Conservation (phyloP, 2,113 vertebrate genomes). For the Poeciliopsis retropinna region DNA sequence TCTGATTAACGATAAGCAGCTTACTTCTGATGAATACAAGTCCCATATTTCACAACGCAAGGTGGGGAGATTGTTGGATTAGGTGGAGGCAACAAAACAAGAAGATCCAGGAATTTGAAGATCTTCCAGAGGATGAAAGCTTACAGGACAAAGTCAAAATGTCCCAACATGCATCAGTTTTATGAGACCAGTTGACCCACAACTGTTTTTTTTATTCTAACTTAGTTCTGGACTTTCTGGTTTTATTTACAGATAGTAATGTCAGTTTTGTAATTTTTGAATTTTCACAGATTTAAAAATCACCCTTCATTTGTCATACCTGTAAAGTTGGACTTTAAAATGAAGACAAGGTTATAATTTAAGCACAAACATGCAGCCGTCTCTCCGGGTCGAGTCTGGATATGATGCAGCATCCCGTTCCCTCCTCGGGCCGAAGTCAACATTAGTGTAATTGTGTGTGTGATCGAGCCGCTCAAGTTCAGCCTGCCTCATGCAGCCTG, state of each 20-base stretch:
- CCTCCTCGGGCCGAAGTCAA: conserved; percentile 14
- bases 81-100: conserved; percentile 15
- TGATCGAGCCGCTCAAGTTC: conserved; percentile 11
- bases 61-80: conserved; percentile 41
- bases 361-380: not conserved
- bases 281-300: no score
- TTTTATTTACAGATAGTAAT: not conserved
- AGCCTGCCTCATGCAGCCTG: not conserved
- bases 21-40: conserved; percentile 50
- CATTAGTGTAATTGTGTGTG: not conserved
- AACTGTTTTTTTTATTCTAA: not conserved
- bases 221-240: not conserved
- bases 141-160: conserved; percentile 9
- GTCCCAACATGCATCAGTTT: not conserved
- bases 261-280: not conserved
- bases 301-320: no score
- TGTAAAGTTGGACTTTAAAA: no score
- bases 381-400: not conserved
- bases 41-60: conserved; percentile 38
- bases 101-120: conserved; percentile 47
- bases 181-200: not conserved
- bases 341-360: no score
- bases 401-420: not conserved
- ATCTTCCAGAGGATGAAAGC: conserved; percentile 13
- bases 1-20: conserved; percentile 75